Base-by-base conservation (phyloP, 2,797 vertebrate genomes). In the Cossypha polioptera region DNA sequence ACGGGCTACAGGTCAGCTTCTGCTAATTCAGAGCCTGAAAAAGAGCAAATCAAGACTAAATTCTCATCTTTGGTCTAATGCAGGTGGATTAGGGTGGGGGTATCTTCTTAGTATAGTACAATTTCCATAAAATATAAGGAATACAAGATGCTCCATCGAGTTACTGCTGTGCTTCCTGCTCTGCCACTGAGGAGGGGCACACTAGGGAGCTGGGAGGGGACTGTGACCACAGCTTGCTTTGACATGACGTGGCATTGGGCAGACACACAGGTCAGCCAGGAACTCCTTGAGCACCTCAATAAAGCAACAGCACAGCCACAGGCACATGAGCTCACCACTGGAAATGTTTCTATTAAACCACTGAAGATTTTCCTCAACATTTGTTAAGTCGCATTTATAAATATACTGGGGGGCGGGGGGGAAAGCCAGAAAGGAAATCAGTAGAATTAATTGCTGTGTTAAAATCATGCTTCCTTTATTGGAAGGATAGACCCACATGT, bases 391-490 rank as follows among this genome's bases (percentile, higher is more conserved):
- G 25, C 13, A 53, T 79, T 91, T 94, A 59, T 58, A 91, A 87
- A 87, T 24, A 48, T 8, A 85, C 21, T 31, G 10, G 43, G 43
- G 19, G 10, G 43, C 20, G 19, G 10, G 36, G 36, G 35, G 36
- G 12, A 38, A 7, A 51, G 13, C 4, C 22, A 18, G 58, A 91
- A 87, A 77, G 75, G 72, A 92, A 95, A 79, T 47, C 13, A 42
- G 72, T 47, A 88, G 58, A 92, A 86, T 65, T 69, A 90, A 93
- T 11, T 78, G 66, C 35, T 58, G 12, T 83, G 72, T 71, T 72
- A 83, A 93, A 92, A 67, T 16, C 33, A 58, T 7, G n/a, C 42
- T 87, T 91, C 59, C 45, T 54, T 88, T 65, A 68, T 35, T 67
- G 43, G 40, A 92, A 81, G 40, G 35, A 86, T 67, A 66, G 25